Evolutionary conservation across 2,113 vertebrate species (phyloP).

Genomic region (Ictalurus punctatus): DNA sequence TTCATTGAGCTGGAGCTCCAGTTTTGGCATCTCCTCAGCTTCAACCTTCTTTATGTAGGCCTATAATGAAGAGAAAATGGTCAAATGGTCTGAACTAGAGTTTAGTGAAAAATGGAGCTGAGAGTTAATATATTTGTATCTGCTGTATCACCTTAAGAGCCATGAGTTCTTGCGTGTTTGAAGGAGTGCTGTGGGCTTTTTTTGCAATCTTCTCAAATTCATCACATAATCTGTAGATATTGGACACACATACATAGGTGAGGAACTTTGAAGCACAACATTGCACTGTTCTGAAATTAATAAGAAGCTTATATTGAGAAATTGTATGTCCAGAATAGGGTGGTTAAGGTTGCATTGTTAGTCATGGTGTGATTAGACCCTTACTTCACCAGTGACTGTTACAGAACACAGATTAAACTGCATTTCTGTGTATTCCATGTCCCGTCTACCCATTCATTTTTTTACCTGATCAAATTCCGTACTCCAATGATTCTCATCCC

Average conservation of each 20-base stretch:
- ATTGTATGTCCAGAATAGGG: neutral
- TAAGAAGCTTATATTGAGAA: neutral
- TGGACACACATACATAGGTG: neutral
- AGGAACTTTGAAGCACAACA: neutral
- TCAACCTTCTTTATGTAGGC: conserved; percentile 74
- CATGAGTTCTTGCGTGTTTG: conserved; percentile 83
- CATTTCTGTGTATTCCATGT: neutral
- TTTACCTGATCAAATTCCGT: neutral
- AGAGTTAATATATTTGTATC: neutral
- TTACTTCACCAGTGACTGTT: neutral
- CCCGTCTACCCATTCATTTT: neutral
- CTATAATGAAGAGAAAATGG: conserved; percentile 57
- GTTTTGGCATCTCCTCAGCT: conserved; percentile 69
- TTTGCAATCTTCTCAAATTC: conserved; percentile 85
- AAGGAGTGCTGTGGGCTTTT: conserved; percentile 79
- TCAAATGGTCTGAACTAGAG: neutral
- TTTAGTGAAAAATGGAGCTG: neutral
- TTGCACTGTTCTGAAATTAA: neutral
- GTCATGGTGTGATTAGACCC: neutral
- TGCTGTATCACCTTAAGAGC: conserved; percentile 78
- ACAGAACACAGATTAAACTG: neutral
- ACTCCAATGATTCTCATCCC: neutral
- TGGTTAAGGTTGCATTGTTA: neutral
- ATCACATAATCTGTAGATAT: conserved; percentile 74
- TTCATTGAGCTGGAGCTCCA: conserved; percentile 74